Evolutionary conservation across 1,140 invertebrate species (phyloP).

Genomic region (Anastrepha ludens): DNA sequence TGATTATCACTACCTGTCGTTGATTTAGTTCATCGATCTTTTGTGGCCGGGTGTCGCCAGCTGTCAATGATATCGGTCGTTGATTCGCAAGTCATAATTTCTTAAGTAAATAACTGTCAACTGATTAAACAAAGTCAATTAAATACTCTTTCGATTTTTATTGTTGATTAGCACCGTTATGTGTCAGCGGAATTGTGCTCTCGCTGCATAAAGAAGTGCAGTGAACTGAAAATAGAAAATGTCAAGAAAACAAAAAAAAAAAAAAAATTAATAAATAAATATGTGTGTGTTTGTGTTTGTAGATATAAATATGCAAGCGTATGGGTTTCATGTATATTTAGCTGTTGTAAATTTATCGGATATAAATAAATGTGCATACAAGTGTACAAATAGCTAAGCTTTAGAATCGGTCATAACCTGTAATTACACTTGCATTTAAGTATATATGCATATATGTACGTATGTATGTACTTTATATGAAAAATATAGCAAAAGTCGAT

Average conservation of each 20-base stretch:
- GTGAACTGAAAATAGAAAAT: not conserved
- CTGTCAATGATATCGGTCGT: constrained; percentile 28
- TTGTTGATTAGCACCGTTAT: not conserved
- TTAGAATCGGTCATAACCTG: constrained; percentile 19
- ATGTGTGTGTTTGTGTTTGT: not conserved
- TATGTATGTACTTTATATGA: not conserved
- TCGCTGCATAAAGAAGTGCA: not conserved
- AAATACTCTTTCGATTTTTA: not conserved
- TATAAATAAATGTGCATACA: constrained; percentile 21
- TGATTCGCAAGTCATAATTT: constrained; percentile 30
- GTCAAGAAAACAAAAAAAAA: too few relatives aligned
- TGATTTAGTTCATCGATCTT: not conserved
- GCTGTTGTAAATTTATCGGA: not conserved
- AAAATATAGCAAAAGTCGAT: too few relatives aligned
- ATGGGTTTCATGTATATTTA: not conserved
- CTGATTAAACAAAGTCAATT: constrained; percentile 29
- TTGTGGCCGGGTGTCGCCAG: not conserved
- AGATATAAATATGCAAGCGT: not conserved
- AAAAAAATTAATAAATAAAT: too few relatives aligned
- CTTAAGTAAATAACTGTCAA: not conserved
- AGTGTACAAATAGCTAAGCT: not conserved
- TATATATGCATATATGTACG: not conserved
- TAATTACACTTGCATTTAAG: constrained; percentile 34
- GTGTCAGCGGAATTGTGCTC: not conserved
- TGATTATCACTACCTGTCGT: too few relatives aligned